Evolutionary conservation across 2,888 invertebrate genomes (phyloP), one percentile per base, ranked within the genome.

Genomic region (Capitulum mitella): DNA sequence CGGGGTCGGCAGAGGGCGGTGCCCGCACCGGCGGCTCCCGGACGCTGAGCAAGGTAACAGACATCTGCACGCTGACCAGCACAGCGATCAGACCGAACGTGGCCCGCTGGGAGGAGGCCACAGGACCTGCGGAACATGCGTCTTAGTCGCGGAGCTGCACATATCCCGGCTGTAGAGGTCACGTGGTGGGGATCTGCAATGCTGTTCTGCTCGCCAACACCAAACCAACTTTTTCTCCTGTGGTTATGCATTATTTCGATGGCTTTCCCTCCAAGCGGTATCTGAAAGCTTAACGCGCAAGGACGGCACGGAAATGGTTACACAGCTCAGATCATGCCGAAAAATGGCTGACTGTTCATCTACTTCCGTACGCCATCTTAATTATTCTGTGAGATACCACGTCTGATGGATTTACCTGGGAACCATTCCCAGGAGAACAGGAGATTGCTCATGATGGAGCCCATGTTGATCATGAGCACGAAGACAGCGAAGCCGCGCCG

Each of bases 341-440:
- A 46, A 46, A 6, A 46, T 6, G 14, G 46, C 14, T 10, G 14
- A 54, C 51, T 6, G 22, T 22, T 54, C 22, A 22, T 54, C 26
- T 22, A 22, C 16, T 1, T 1, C 22, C 26, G 3, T 16, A 26
- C 5, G 29, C 0, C 8, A 14, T 61, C 8, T 61, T 29, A 61
- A 10, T 14, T 61, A 6, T n/a, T 6, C 8, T 29, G 12, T 14
- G 29, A 16, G n/a, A 14, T 6, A n/a, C n/a, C 29, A 34, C 12
- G 16, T 19, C 1, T 29, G 19, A 3, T 29, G 26, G 19, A 22
- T 3, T 34, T 34, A 75, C 75, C 75, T 1, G 75, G 10, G 46
- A 46, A 75, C 75, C 75, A 75, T n/a, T n/a, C 10, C 75, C 75
- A 75, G 12, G 75, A 43, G 75, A 75, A 75, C 29, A 46, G 46